These are phyloP conservation scores for Hydraecia micacea DNA, from an alignment of 2,888 invertebrate species.

Conservation along the genomic window DNA sequence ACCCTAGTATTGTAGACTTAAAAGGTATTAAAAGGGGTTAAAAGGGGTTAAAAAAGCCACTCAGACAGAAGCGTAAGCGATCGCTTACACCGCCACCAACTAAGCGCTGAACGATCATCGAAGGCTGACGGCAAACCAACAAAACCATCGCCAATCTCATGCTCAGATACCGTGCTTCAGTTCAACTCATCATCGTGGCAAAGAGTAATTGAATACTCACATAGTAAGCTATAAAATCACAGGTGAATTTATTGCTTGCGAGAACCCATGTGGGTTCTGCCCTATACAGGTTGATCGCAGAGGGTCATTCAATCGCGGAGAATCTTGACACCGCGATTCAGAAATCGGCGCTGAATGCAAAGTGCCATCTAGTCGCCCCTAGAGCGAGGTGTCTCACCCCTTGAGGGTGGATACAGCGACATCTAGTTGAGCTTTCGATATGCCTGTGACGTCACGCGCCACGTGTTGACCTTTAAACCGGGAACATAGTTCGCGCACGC, in stretches of 20 bases:
- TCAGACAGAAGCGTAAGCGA: slow-evolving; percentile 52
- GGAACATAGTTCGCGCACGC: slow-evolving; percentile 16
- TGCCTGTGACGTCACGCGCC: slow-evolving; percentile 5
- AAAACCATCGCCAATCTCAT: slow-evolving; percentile 69
- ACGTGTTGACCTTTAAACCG: slow-evolving; percentile 21
- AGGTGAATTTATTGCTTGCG: not conserved
- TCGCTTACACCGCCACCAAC: not conserved
- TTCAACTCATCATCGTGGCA: slow-evolving; percentile 70
- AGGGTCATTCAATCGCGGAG: slow-evolving; percentile 40
- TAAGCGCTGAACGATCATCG: slow-evolving; percentile 72
- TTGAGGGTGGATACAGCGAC: slow-evolving; percentile 8
- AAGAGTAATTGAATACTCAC: slow-evolving; percentile 61
- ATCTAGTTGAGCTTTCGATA: slow-evolving; percentile 8
- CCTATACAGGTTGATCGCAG: not conserved
- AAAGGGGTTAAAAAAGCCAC: slow-evolving; percentile 49
- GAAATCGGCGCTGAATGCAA: slow-evolving; percentile 23
- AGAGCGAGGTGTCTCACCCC: not conserved
- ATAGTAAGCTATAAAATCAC: slow-evolving; percentile 54
- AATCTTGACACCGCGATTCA: slow-evolving; percentile 28
- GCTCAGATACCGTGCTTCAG: slow-evolving; percentile 65
- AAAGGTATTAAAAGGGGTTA: not conserved
- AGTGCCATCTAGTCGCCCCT: slow-evolving; percentile 53
- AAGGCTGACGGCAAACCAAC: slow-evolving; percentile 59
- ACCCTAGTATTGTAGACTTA: not conserved
- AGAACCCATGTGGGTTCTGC: slow-evolving; percentile 67